Conservation (phyloP, 2,797 vertebrate genomes). For the Sebastiscus albofasciatus region DNA sequence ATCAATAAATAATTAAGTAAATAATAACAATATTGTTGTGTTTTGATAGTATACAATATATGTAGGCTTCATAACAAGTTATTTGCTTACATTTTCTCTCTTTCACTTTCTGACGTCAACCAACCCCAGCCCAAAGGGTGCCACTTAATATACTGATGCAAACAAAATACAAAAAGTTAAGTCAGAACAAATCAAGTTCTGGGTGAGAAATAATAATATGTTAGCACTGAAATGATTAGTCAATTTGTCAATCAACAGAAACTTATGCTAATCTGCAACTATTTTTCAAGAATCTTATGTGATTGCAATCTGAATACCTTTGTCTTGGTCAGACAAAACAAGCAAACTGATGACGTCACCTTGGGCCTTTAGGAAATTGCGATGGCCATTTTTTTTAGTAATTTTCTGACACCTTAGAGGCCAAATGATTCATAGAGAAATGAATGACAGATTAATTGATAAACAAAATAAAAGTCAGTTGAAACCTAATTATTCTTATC, state of each 20-base stretch:
- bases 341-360: not conserved
- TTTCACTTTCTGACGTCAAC: not conserved
- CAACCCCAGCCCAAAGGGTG: not conserved
- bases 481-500: not conserved
- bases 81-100: not conserved
- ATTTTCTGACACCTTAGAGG: not conserved
- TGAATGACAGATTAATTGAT: not conserved
- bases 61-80: not conserved
- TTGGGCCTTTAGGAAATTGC: not conserved
- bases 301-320: not conserved
- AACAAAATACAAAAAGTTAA: not conserved
- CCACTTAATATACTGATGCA: not conserved
- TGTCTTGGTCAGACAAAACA: not conserved
- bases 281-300: not conserved
- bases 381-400: not conserved
- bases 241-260: not conserved
- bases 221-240: not conserved
- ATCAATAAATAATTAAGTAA: no score
- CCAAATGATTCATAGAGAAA: not conserved
- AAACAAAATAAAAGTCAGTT: not conserved
- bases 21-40: no score
- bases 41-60: not conserved
- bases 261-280: not conserved
- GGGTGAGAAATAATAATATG: not conserved
- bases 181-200: not conserved